Percentiles rank a stretch among this genome's conserved stretches.
phyloP scores from a whole-genome alignment of 2,797 vertebrate species.

The Parauchenoglanis ngamensis region DNA sequence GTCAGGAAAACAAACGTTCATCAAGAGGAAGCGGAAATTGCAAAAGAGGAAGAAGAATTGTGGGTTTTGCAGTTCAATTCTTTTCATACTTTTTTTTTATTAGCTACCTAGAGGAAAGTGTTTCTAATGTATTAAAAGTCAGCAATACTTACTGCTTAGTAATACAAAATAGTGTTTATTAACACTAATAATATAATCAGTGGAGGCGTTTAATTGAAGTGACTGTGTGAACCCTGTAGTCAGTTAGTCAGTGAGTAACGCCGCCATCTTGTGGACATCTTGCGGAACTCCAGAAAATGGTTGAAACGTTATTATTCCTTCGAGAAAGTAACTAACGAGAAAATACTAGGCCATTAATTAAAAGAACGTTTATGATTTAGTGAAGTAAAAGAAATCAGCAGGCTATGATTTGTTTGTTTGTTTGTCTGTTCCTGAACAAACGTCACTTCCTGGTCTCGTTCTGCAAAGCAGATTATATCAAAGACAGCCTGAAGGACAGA shows the following conservation, averaged over 20 bases:
- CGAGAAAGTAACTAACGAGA: background rate
- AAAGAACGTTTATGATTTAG: background rate
- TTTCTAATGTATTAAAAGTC: background rate
- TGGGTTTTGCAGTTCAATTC: constrained; percentile 20
- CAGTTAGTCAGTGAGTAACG: background rate
- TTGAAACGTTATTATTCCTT: background rate
- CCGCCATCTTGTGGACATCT: background rate
- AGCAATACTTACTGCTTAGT: background rate
- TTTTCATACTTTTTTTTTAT: background rate
- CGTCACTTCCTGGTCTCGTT: background rate
- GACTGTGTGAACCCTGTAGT: background rate
- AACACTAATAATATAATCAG: background rate
- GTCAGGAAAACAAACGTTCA: background rate
- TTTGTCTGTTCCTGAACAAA: background rate
- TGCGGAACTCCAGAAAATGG: background rate
- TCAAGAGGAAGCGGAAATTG: constrained; percentile 3
- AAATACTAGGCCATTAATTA: background rate
- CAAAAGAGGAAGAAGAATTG: background rate
- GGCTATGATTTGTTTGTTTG: background rate
- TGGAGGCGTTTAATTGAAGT: background rate
- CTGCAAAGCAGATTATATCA: background rate
- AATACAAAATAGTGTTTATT: background rate
- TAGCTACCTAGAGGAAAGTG: no score
- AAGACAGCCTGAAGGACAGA: background rate
- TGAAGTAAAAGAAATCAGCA: background rate